phyloP scores from a whole-genome alignment of 2,113 vertebrate species.

The Campylorhamphus procurvoides region DNA sequence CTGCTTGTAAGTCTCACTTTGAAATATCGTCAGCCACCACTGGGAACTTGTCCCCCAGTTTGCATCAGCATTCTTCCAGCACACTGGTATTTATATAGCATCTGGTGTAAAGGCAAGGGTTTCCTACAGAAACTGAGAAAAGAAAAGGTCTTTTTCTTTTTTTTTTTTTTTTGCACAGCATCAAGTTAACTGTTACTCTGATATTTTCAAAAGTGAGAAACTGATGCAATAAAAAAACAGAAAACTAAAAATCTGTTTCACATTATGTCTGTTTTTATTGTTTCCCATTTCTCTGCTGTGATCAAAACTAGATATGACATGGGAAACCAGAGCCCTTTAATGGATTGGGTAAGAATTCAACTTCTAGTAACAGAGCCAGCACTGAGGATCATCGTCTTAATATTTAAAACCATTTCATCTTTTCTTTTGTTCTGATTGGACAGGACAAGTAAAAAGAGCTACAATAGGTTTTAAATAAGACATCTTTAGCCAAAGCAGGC shows the following conservation, averaged over 20 bases:
- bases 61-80: background rate
- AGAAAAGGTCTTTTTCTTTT: background rate
- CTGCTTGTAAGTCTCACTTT: background rate
- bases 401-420: background rate
- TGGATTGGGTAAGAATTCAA: constrained; percentile 24
- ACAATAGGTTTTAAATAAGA: background rate
- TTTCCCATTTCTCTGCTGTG: constrained; percentile 31
- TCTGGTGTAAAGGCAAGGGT: background rate
- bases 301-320: constrained; percentile 59
- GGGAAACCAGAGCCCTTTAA: constrained; percentile 47
- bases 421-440: constrained; percentile 20
- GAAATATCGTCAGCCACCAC: background rate
- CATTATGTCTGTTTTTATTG: constrained; percentile 50
- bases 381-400: constrained; percentile 11
- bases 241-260: constrained; percentile 52
- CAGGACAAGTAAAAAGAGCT: background rate
- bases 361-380: background rate
- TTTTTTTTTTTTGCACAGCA: background rate
- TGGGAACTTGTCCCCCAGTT: background rate
- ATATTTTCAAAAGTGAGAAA: constrained; percentile 9
- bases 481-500: background rate
- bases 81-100: background rate
- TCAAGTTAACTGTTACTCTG: background rate
- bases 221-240: background rate
- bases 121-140: background rate